Conservation (phyloP, 2,888 invertebrate species). For the Embidobia sp. region DNA sequence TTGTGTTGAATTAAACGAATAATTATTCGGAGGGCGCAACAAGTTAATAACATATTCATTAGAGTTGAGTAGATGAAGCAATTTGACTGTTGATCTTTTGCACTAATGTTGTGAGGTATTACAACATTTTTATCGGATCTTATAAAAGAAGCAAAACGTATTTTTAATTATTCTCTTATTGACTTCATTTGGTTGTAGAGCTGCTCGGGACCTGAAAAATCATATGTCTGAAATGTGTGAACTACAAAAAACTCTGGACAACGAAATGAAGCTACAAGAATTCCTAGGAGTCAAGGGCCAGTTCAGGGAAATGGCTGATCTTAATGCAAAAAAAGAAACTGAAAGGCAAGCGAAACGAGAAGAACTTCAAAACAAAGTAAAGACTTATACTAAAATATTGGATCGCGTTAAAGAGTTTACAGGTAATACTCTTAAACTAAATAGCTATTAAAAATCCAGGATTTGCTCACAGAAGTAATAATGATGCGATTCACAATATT, state of each 20-base stretch:
- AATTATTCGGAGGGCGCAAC: conserved; percentile 5
- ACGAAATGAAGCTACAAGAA: conserved; percentile 91
- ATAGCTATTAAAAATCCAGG: conserved; percentile 26
- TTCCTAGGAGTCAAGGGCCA: conserved; percentile 94
- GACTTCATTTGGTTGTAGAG: conserved; percentile 69
- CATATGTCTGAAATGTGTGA: conserved; percentile 91
- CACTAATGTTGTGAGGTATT: too few relatives aligned
- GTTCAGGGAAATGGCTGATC: conserved; percentile 87
- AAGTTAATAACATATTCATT: too few relatives aligned
- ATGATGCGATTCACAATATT: too few relatives aligned
- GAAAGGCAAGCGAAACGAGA: conserved; percentile 87
- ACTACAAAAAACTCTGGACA: conserved; percentile 91
- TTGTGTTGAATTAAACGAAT: conserved; percentile 7
- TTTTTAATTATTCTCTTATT: too few relatives aligned
- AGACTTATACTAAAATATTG: conserved; percentile 89
- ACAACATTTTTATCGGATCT: neutral
- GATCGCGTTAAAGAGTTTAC: conserved; percentile 85
- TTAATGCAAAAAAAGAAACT: conserved; percentile 88
- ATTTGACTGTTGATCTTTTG: too few relatives aligned
- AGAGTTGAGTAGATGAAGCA: too few relatives aligned
- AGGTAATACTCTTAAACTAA: conserved; percentile 69
- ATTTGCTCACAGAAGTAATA: conserved; percentile 34
- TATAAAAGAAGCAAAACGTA: too few relatives aligned
- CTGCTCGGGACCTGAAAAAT: conserved; percentile 82
- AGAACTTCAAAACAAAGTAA: conserved; percentile 87